phyloP scores from a whole-genome alignment of 2,888 invertebrate species.

The Synergus itoensis region DNA sequence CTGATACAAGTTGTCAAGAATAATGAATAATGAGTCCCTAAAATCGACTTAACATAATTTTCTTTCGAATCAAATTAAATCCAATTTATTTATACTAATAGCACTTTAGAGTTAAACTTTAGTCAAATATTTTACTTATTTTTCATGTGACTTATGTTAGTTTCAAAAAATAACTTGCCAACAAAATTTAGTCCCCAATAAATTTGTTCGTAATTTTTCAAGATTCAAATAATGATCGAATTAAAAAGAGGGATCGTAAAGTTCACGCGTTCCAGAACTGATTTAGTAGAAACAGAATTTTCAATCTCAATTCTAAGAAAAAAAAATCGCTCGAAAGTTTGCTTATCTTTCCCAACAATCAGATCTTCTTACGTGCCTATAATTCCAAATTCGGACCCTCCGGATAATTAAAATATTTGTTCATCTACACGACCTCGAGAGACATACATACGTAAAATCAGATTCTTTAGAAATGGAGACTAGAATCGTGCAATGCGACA shows the following conservation, averaged over 20 bases:
- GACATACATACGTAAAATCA: slow-evolving; percentile 20
- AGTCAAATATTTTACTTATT: too few species aligned
- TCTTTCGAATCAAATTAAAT: neutral
- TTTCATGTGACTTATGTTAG: too few species aligned
- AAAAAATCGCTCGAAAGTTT: neutral
- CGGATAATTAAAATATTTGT: slow-evolving; percentile 27
- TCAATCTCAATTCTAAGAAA: neutral
- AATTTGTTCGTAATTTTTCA: neutral
- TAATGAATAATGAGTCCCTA: neutral
- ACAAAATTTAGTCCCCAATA: too few species aligned
- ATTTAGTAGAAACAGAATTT: neutral
- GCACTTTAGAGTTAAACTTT: too few species aligned
- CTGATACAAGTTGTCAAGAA: neutral
- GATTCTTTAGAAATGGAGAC: slow-evolving; percentile 27
- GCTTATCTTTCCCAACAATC: neutral
- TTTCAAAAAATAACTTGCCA: too few species aligned
- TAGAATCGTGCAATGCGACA: slow-evolving; percentile 54
- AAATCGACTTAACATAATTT: neutral
- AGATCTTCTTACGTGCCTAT: slow-evolving; percentile 12
- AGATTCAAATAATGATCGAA: neutral
- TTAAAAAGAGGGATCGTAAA: neutral
- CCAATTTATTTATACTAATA: too few species aligned
- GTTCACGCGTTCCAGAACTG: neutral
- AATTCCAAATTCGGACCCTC: neutral
- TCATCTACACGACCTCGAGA: neutral